A percentile compares a stretch with the other conserved stretches of the same genome.
Evolutionary conservation across 2,888 invertebrate species (phyloP).

Genomic region (Drosophila mercatorum): DNA sequence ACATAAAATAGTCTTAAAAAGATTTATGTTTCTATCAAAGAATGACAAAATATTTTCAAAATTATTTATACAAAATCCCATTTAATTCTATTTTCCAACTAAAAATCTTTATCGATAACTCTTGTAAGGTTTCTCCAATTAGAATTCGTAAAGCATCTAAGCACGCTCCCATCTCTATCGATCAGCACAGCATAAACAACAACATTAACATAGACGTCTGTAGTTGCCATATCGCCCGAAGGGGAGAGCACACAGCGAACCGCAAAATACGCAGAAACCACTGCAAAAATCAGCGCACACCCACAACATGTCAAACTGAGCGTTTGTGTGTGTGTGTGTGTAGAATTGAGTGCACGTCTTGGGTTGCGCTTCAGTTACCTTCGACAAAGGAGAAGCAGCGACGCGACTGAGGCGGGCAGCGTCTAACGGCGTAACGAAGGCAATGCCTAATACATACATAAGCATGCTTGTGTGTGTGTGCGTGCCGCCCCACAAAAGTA

Average conservation of each 20-base stretch:
- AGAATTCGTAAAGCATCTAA: neutral
- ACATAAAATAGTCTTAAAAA: neutral
- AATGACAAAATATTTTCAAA: neutral
- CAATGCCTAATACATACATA: constrained; percentile 10
- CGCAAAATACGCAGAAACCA: constrained; percentile 53
- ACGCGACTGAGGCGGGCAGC: constrained; percentile 35
- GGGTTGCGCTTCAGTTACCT: constrained; percentile 73
- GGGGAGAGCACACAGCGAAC: constrained; percentile 32
- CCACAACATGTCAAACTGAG: constrained; percentile 32
- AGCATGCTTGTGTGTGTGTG: neutral
- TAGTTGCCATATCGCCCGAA: constrained; percentile 37
- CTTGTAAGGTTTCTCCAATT: neutral
- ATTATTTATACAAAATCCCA: too few species aligned
- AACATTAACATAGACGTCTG: constrained; percentile 14
- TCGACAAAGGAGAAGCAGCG: constrained; percentile 64
- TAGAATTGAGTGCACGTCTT: constrained; percentile 58
- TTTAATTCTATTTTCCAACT: neutral
- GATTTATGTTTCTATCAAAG: neutral
- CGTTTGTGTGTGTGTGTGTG: constrained; percentile 24
- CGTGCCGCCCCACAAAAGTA: constrained; percentile 25
- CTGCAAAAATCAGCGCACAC: constrained; percentile 46
- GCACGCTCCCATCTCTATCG: constrained; percentile 16
- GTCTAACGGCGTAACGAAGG: constrained; percentile 49
- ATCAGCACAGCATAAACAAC: constrained; percentile 13
- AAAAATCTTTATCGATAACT: neutral